Percentiles rank a stretch among this genome's conserved stretches.
These are phyloP conservation scores for Myrmecophaga tridactyla DNA, from an alignment of 2,113 vertebrate genomes.

Conservation along the genomic window DNA sequence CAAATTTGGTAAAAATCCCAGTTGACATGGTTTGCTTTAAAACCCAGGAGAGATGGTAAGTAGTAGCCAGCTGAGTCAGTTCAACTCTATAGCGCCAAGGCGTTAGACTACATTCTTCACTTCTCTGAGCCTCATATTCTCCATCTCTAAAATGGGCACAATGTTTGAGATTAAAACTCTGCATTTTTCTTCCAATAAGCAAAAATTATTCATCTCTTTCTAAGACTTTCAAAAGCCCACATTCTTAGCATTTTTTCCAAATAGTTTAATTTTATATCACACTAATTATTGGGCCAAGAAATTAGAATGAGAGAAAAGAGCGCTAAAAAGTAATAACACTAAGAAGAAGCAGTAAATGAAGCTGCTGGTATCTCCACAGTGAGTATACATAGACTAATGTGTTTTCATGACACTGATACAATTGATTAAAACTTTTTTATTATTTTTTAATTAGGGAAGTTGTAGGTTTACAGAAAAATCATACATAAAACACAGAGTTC, in stretches of 20 bases:
- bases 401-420: background rate
- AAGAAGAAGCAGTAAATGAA: conserved; percentile 2
- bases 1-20: background rate
- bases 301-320: background rate
- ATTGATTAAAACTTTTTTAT: background rate
- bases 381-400: background rate
- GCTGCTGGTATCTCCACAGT: background rate
- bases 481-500: too few relatives aligned
- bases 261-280: background rate
- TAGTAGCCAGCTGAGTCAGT: background rate
- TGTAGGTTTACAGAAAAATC: too few relatives aligned
- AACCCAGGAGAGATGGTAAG: background rate
- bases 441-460: too few relatives aligned
- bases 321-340: background rate
- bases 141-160: too few relatives aligned
- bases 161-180: too few relatives aligned
- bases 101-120: background rate
- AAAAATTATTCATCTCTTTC: background rate
- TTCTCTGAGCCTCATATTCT: background rate
- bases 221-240: background rate
- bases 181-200: background rate
- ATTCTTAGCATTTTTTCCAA: conserved; percentile 10
- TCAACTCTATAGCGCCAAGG: background rate
- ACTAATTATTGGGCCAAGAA: conserved; percentile 3
- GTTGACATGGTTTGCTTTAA: conserved; percentile 16